Base-by-base conservation (phyloP, 2,888 invertebrate genomes). In the Epinotia nisella region DNA sequence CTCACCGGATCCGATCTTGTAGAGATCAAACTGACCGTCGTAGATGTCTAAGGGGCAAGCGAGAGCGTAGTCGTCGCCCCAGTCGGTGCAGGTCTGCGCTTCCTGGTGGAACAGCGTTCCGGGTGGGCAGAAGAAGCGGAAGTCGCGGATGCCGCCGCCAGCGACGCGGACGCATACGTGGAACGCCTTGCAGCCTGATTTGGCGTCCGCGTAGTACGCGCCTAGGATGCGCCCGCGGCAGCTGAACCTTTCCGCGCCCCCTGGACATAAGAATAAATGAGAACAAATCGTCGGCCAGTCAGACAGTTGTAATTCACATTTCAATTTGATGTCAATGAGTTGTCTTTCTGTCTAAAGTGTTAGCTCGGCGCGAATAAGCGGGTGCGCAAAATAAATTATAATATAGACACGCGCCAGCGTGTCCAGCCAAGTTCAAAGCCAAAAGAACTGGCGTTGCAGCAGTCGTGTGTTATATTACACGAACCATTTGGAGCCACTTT, bases 31-130 rank as follows among this genome's bases (percentile, higher is more conserved):
- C 93, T 97, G 97, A 94, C 97, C 97, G 87, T 97, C 97, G 90
- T 96, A 97, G 79, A 97, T 94, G 59, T 97, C 96, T 17, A 96
- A 95, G 49, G 97, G 96, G 86, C 98, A 98, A 83, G 97, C 97
- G 0, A 98, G 96, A 1, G 90, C 88, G 80, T 93, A 92, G 71
- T 93, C 93, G 86, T 98, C 98, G 76, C 97, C 97, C 96, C 97
- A 97, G 83, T 98, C 97, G 61, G 98, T 98, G 87, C 98, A 98
- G 29, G 98, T 98, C 91, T 98, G 97, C 73, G 97, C 97, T 87
- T 98, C 97, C 87, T 98, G 98, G 90, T 98, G 98, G 92, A 98
- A 98, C 78, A 97, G 96, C 1, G 98, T 98, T 79, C 97, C 97
- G 80, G 98, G 98, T 51, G 98, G 98, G 85, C 98, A 98, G 86